A percentile compares a stretch with the other conserved stretches of the same genome.
These are phyloP conservation scores for Sterrhoptilus dennistouni DNA, from an alignment of 2,113 vertebrate species.

Conservation along the genomic window DNA sequence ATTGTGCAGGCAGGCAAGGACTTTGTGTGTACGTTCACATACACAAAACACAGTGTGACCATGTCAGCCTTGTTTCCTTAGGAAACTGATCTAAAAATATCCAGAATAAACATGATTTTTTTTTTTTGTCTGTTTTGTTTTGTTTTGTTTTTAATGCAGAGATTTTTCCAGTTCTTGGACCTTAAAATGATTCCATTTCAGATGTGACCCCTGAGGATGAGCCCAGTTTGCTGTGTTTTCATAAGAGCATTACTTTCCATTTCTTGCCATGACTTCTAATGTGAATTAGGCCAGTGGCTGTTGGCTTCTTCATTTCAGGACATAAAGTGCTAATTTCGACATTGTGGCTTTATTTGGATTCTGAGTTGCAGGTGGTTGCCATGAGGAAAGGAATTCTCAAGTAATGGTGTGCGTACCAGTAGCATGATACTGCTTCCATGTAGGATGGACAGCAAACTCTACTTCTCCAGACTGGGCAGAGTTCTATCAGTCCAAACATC, in stretches of 20 bases:
- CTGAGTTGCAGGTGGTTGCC: not conserved
- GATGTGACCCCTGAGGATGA: slow-evolving; percentile 23
- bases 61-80: slow-evolving; percentile 20
- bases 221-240: slow-evolving; percentile 16
- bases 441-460: not conserved
- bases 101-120: slow-evolving; percentile 18
- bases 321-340: not conserved
- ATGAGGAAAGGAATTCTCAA: not conserved
- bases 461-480: not conserved
- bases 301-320: not conserved
- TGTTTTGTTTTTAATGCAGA: not conserved
- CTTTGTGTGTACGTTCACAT: not conserved
- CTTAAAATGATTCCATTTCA: slow-evolving; percentile 7
- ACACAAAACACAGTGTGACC: not conserved
- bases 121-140: not conserved
- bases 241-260: not conserved
- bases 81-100: slow-evolving; percentile 55
- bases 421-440: not conserved
- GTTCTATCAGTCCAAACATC: not conserved
- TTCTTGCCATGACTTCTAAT: not conserved
- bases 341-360: not conserved
- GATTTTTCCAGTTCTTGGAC: slow-evolving; percentile 18
- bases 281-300: not conserved
- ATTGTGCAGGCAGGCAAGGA: not conserved
- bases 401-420: rapidly evolving